phyloP scores from a whole-genome alignment of 2,113 vertebrate species.

The Solenodon paradoxus region DNA sequence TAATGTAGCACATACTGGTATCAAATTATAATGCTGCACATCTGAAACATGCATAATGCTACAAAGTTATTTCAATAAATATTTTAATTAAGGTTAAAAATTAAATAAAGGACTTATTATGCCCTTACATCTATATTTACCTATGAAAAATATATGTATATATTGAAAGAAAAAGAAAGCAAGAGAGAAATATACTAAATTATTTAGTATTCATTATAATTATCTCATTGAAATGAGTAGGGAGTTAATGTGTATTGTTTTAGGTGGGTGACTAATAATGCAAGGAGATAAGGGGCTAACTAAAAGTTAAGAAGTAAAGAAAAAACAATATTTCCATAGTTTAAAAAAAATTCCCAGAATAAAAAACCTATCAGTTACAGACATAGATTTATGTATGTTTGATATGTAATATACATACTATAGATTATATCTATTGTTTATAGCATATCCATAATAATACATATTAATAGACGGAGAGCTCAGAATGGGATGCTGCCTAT shows the following conservation, averaged over 20 bases:
- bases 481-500: too few species aligned
- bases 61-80: too few species aligned
- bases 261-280: background rate
- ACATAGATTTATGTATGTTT: background rate
- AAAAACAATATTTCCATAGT: background rate
- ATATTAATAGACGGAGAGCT: too few species aligned
- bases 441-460: background rate
- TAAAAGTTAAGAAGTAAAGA: background rate
- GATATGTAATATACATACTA: background rate
- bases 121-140: background rate
- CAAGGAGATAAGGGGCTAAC: background rate
- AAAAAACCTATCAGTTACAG: background rate
- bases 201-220: background rate
- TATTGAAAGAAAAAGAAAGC: background rate
- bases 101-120: too few species aligned
- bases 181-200: background rate
- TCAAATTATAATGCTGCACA: too few species aligned
- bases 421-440: background rate
- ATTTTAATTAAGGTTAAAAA: too few species aligned
- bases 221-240: background rate
- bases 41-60: too few species aligned
- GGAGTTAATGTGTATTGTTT: background rate
- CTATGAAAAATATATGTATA: background rate
- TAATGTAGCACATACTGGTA: too few species aligned
- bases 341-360: background rate